A percentile compares a stretch with the other conserved stretches of the same genome.
phyloP scores from a whole-genome alignment of 2,113 vertebrate species.

The Pituophis catenifer region DNA sequence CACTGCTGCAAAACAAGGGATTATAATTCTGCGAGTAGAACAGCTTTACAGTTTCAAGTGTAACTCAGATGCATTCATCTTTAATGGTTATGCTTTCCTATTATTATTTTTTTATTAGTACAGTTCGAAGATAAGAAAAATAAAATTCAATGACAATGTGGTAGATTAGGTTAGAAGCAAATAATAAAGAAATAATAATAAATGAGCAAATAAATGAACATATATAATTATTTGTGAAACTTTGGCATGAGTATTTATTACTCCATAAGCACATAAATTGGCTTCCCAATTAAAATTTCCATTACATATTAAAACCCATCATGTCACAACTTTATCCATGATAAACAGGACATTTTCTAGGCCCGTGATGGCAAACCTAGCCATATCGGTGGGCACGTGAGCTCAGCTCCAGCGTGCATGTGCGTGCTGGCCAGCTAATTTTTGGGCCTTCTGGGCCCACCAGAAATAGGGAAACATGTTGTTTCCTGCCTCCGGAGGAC shows the following conservation, averaged over 20 bases:
- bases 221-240: not conserved
- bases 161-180: not conserved
- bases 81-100: not conserved
- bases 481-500: too few species aligned
- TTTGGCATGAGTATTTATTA: not conserved
- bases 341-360: not conserved
- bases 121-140: not conserved
- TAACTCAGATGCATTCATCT: not conserved
- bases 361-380: too few species aligned
- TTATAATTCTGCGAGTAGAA: not conserved
- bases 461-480: too few species aligned
- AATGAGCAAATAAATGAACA: not conserved
- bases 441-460: too few species aligned
- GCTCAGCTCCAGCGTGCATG: too few species aligned
- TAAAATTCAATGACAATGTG: not conserved
- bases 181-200: not conserved
- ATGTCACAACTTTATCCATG: not conserved
- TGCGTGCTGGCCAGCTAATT: too few species aligned
- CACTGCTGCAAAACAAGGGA: not conserved
- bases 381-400: too few species aligned
- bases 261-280: not conserved
- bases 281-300: not conserved
- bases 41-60: not conserved
- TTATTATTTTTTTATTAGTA: not conserved
- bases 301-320: not conserved